A percentile compares a stretch with the other conserved stretches of the same genome.
Evolutionary conservation across 2,888 invertebrate genomes (phyloP).

Genomic region (Rhopalosiphum nymphaeae): DNA sequence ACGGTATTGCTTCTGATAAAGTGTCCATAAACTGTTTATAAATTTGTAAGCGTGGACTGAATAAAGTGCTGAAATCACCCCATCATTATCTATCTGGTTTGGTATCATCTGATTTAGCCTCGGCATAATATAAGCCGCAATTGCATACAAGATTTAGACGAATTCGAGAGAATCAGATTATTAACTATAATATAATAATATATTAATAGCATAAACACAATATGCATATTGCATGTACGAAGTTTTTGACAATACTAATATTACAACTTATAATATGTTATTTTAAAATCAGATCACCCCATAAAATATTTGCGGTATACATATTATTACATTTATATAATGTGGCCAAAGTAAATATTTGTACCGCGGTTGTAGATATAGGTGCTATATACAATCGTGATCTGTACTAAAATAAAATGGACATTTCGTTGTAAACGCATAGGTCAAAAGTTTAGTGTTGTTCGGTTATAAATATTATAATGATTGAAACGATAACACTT

Average conservation of each 20-base stretch:
- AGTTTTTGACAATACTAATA: background rate
- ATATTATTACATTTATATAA: background rate
- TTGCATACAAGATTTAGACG: background rate
- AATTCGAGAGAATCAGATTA: background rate
- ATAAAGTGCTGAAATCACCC: background rate
- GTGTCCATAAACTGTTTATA: background rate
- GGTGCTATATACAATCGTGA: too few relatives aligned
- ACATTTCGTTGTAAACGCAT: too few relatives aligned
- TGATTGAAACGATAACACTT: too few relatives aligned
- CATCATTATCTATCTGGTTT: background rate
- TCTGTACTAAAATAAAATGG: too few relatives aligned
- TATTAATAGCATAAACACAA: background rate
- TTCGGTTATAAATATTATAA: too few relatives aligned
- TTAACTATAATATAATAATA: background rate
- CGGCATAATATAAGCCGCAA: background rate
- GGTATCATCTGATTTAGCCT: background rate
- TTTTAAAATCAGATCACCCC: background rate
- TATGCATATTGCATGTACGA: background rate
- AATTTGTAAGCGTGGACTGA: background rate
- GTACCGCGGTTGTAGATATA: too few relatives aligned
- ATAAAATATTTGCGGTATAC: background rate
- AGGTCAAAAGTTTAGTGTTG: too few relatives aligned
- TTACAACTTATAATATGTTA: background rate
- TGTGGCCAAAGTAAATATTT: too few relatives aligned
- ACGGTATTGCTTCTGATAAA: too few relatives aligned